Conservation (phyloP, 1,140 invertebrate genomes). For the Pogonognathellus flavescens region DNA sequence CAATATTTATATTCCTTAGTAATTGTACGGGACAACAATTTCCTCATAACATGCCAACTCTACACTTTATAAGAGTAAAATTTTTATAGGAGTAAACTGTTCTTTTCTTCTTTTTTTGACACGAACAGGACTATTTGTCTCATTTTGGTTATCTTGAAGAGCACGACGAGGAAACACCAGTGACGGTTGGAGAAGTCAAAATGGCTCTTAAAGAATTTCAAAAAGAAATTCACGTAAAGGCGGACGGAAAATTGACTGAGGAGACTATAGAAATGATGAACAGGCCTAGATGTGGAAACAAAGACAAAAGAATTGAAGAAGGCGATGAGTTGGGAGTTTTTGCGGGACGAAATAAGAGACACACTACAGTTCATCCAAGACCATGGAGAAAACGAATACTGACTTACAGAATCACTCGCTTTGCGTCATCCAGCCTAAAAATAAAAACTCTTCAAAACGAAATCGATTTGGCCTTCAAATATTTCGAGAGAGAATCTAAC, state of each 20-base stretch:
- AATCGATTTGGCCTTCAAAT: slow-evolving; percentile 40
- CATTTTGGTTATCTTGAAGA: slow-evolving; percentile 60
- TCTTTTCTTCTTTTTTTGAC: no score
- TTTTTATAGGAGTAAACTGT: no score
- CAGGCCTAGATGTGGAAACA: slow-evolving; percentile 80
- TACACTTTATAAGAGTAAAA: no score
- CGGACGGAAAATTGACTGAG: slow-evolving; percentile 72
- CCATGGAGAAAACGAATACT: slow-evolving; percentile 91
- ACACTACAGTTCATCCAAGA: slow-evolving; percentile 73
- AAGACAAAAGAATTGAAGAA: slow-evolving; percentile 66
- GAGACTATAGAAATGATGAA: slow-evolving; percentile 84
- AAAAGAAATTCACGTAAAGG: slow-evolving; percentile 26
- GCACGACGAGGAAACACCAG: neutral
- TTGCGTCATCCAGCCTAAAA: slow-evolving; percentile 69
- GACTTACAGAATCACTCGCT: slow-evolving; percentile 91
- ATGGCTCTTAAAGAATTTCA: slow-evolving; percentile 54
- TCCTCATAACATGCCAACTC: no score
- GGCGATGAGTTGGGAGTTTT: slow-evolving; percentile 71
- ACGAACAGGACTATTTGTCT: slow-evolving; percentile 38
- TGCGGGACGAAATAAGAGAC: slow-evolving; percentile 87
- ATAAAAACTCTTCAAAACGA: slow-evolving; percentile 41
- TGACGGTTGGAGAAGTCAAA: slow-evolving; percentile 6
- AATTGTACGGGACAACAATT: no score
- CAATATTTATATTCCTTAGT: no score
- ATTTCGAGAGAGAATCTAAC: slow-evolving; percentile 52